Evolutionary conservation across 2,113 vertebrate species (phyloP), one percentile per base, ranked within the genome.

Genomic region (Uropsilus gracilis): DNA sequence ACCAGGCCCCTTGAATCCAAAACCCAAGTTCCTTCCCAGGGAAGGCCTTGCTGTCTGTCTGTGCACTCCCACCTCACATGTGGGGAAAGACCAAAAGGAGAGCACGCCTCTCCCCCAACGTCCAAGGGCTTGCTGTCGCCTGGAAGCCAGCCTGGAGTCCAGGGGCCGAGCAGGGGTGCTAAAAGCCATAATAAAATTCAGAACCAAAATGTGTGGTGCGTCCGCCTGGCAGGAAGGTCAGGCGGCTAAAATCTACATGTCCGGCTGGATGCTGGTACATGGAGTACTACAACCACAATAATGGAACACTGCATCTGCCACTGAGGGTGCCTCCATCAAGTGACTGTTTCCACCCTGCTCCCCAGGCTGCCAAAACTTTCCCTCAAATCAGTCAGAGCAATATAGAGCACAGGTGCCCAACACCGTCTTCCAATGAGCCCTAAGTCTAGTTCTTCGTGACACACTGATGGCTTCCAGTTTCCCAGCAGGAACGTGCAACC

Each of bases 401-500:
- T 2, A 46, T 8, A 42, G 63, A 61, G 4, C 22, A 46, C 18
- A 53, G 5, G 59, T 68, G 1, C 75, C 80, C n/a, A 69, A 69
- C 39, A 68, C 46, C 72, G 85, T 72, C 76, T 39, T 88, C 66
- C 85, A 93, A 39, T 22, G 53, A 11, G 0, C 64, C 87, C 61
- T 73, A 86, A 69, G 89, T 76, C 92, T 3, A 91, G 66, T 42
- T 37, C 50, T 86, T 61, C 55, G 63, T 68, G 84, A 75, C 90
- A 76, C 2, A 37, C 44, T n/a, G 24, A 64, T 71, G 66, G 66
- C 34, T 93, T 91, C 77, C 63, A 80, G 71, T 72, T 59, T 92
- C 71, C 76, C 90, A 75, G 53, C 61, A 39, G n/a, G 87, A 94
- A 76, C 63, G 71, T 72, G 82, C 92, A 50, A 80, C 48, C 64